Evolutionary conservation across 2,888 invertebrate genomes (phyloP).

Genomic region (Netelia fuscicornis): DNA sequence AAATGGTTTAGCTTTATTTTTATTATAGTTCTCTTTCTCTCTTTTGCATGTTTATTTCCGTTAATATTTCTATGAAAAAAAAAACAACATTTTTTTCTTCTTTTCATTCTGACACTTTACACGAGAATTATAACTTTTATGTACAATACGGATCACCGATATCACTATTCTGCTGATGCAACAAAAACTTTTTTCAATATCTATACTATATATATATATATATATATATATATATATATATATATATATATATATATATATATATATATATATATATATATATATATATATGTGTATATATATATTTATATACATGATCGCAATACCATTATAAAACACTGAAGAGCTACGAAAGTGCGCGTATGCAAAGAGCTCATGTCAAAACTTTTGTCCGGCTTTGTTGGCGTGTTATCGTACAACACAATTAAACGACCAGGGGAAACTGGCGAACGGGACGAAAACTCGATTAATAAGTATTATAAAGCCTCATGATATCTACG

Average conservation of each 20-base stretch:
- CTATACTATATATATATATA: background rate
- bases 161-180: constrained; percentile 64
- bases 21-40: constrained; percentile 68
- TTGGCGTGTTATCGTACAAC: background rate
- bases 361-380: constrained; percentile 1
- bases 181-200: constrained; percentile 29
- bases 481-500: background rate
- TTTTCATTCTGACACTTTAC: constrained; percentile 54
- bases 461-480: background rate
- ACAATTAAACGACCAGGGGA: background rate
- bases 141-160: constrained; percentile 62
- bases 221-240: background rate
- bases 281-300: background rate
- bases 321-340: background rate
- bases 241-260: too few species aligned
- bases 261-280: too few species aligned
- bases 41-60: constrained; percentile 79
- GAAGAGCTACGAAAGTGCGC: background rate
- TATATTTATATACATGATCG: background rate
- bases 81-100: constrained; percentile 61
- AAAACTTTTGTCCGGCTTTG: background rate
- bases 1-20: constrained; percentile 81
- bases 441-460: constrained; percentile 7
- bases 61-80: constrained; percentile 64
- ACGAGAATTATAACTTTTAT: constrained; percentile 49